phyloP scores from a whole-genome alignment of 2,888 invertebrate genomes.

The Andrena hattorfiana region DNA sequence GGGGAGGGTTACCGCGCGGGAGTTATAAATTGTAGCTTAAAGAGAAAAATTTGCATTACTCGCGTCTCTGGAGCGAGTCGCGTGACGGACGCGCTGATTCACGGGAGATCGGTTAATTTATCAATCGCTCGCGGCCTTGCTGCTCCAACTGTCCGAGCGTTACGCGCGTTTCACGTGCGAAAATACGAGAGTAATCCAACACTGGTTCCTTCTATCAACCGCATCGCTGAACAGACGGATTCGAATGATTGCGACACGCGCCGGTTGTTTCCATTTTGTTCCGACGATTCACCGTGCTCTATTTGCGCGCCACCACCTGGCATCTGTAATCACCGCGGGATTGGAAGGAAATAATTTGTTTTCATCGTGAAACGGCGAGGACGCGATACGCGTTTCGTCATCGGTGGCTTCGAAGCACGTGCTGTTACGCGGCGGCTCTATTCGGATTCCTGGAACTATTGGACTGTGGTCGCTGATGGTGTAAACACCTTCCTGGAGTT shows the following conservation, averaged over 20 bases:
- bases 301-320: constrained; percentile 22
- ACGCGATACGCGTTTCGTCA: constrained; percentile 1
- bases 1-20: constrained; percentile 23
- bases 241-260: not conserved
- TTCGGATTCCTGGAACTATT: constrained; percentile 6
- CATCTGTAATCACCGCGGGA: constrained; percentile 1
- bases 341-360: constrained; percentile 24
- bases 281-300: not conserved
- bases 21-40: constrained; percentile 45
- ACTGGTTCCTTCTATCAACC: constrained; percentile 24
- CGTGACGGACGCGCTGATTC: constrained; percentile 42
- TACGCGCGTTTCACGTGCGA: not conserved
- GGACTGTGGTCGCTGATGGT: not conserved
- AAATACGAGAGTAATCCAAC: constrained; percentile 9
- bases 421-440: constrained; percentile 4
- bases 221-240: constrained; percentile 1
- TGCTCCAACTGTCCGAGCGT: constrained; percentile 8
- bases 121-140: constrained; percentile 54
- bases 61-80: constrained; percentile 21
- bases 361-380: not conserved
- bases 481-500: not conserved
- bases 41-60: constrained; percentile 65
- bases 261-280: not conserved
- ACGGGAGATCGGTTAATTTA: constrained; percentile 49
- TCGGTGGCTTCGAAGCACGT: constrained; percentile 24